These are phyloP conservation scores for Eremobia ochroleuca DNA, from an alignment of 2,888 invertebrate genomes.

Conservation along the genomic window DNA sequence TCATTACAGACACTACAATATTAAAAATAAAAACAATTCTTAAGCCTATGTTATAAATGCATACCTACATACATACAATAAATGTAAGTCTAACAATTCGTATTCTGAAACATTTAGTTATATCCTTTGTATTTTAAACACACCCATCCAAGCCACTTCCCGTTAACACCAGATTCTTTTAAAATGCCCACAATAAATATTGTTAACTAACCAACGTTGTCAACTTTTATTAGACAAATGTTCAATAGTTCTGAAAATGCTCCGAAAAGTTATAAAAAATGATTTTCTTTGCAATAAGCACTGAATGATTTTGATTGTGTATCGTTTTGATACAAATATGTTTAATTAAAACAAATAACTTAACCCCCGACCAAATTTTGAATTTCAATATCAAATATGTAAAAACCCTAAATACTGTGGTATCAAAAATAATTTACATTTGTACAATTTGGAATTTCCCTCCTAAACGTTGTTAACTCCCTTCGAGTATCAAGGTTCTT, in stretches of 20 bases:
- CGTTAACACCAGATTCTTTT: slow-evolving; percentile 71
- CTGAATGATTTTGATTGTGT: neutral
- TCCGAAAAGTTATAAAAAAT: neutral
- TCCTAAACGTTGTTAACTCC: slow-evolving; percentile 14
- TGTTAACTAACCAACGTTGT: slow-evolving; percentile 4
- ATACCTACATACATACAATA: slow-evolving; percentile 34
- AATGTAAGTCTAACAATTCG: slow-evolving; percentile 23
- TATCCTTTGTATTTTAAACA: slow-evolving; percentile 9
- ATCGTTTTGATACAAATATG: neutral
- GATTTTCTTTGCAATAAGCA: neutral
- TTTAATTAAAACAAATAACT: slow-evolving; percentile 1
- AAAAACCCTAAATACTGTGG: slow-evolving; percentile 58
- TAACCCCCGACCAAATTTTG: neutral
- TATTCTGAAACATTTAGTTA: slow-evolving; percentile 15
- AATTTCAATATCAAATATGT: slow-evolving; percentile 50
- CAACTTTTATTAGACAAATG: neutral
- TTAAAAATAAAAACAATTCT: neutral
- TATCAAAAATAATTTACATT: slow-evolving; percentile 76
- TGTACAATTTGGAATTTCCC: slow-evolving; percentile 48
- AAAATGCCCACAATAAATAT: slow-evolving; percentile 4
- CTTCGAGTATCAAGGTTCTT: slow-evolving; percentile 5
- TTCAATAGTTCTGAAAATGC: slow-evolving; percentile 10
- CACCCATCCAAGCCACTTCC: slow-evolving; percentile 72
- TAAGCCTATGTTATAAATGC: slow-evolving; percentile 18
- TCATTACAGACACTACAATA: slow-evolving; percentile 7